These are phyloP conservation scores for Dorcus hopei DNA, from an alignment of 2,888 invertebrate genomes.

Conservation along the genomic window DNA sequence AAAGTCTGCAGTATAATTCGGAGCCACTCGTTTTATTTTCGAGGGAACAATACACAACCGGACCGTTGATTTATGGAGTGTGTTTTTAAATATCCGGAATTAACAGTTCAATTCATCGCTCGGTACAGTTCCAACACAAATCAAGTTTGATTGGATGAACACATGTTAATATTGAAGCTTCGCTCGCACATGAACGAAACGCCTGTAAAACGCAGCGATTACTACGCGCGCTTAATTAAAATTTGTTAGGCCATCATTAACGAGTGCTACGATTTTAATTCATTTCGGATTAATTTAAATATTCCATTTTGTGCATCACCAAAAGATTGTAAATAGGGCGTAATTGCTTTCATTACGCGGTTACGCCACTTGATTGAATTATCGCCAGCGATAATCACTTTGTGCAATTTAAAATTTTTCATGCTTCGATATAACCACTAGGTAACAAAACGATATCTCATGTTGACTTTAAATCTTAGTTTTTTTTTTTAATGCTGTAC, in stretches of 20 bases:
- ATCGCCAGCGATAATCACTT: too few species aligned
- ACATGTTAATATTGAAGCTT: not conserved
- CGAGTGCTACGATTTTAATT: not conserved
- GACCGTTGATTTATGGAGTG: constrained; percentile 2
- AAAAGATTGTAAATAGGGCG: not conserved
- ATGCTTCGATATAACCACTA: too few species aligned
- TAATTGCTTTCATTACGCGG: too few species aligned
- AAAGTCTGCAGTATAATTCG: too few species aligned
- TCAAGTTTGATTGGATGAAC: constrained; percentile 1
- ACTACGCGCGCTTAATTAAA: not conserved
- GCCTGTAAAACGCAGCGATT: not conserved
- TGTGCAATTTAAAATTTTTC: not conserved
- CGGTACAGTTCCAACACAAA: constrained; percentile 1
- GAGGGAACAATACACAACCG: too few species aligned
- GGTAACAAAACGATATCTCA: too few species aligned
- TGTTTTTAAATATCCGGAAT: constrained; percentile 13
- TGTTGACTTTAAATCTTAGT: too few species aligned
- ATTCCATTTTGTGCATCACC: not conserved
- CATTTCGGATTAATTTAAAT: not conserved
- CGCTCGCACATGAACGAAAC: not conserved
- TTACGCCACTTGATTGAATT: too few species aligned
- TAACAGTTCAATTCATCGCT: constrained; percentile 6
- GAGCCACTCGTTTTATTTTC: too few species aligned
- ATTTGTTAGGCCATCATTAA: not conserved
- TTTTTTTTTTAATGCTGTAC: not conserved